Base-by-base conservation (phyloP, 2,797 vertebrate genomes). In the Leptodactylus fallax region DNA sequence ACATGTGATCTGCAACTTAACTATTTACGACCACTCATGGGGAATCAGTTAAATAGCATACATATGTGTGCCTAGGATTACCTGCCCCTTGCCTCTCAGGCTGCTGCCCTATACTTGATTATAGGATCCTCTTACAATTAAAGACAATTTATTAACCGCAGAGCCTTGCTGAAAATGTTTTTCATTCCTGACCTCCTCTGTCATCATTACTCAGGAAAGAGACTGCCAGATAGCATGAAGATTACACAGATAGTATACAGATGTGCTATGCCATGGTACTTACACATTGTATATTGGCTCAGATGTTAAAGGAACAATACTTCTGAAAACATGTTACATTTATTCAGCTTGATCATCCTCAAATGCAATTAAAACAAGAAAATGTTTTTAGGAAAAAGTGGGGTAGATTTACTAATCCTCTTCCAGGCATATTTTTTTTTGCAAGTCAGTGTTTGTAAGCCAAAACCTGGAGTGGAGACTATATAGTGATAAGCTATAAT, bases 231-330 rank as follows among this genome's bases (percentile, higher is more conserved):
- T 53, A 83, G 69, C 47, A 87, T 78, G 61, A 47, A 77, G 58
- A 83, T 78, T 79, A 69, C 49, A 76, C 72, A 83, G 81, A 87
- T 87, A 83, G 86, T 65, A 77, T 69, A 87, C 86, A 87, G 71
- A 87, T 87, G 86, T 77, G 58, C 36, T 58, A 82, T 25, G 74
- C 60, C 49, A 77, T 67, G 7, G 36, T 10, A 27, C 58, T 67
- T 45, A 85, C 47, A 21, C 17, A 45, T 16, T 11, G 53, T 55
- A 56, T 55, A 11, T 12, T 69, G 49, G 36, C 7, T 72, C 27
- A 72, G 9, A 49, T 55, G n/a, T 55, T 23, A 16, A n/a, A n/a
- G 12, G 4, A 53, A 53, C 36, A 53, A 80, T 36, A 13, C 79
- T 45, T 23, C 23, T 23, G 16, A 47, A 79, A 81, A 79, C 25